These are phyloP conservation scores for Chrysolophus pictus DNA, from an alignment of 2,797 vertebrate species.

Conservation along the genomic window DNA sequence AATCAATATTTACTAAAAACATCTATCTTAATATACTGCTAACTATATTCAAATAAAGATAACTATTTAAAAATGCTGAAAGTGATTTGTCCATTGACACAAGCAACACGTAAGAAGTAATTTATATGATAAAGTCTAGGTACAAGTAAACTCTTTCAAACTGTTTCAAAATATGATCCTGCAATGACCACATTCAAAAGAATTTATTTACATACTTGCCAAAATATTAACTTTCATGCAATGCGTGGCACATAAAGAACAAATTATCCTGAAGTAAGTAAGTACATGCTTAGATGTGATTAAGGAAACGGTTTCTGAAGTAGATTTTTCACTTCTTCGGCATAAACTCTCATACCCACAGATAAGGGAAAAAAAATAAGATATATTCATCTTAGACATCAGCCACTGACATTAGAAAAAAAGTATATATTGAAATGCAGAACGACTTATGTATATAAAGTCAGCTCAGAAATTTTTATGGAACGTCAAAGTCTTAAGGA, in stretches of 20 bases:
- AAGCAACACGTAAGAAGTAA: neutral
- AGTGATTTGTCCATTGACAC: neutral
- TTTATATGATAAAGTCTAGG: neutral
- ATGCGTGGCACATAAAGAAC: neutral
- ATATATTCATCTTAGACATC: neutral
- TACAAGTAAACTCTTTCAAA: neutral
- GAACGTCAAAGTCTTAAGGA: neutral
- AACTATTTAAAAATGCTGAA: neutral
- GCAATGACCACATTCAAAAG: neutral
- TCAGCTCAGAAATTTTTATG: neutral
- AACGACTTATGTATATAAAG: neutral
- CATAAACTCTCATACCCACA: neutral
- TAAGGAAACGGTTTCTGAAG: neutral
- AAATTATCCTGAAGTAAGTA: conserved; percentile 1
- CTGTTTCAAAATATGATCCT: neutral
- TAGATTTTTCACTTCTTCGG: neutral
- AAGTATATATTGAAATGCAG: neutral
- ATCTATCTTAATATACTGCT: neutral
- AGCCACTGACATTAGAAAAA: neutral
- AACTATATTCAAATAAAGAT: neutral
- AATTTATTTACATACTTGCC: neutral
- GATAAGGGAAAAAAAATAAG: neutral
- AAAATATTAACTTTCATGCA: conserved; percentile 43
- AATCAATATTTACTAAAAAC: neutral
- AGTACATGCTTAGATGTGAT: neutral